phyloP scores from a whole-genome alignment of 2,113 vertebrate species.

The Pycnonotus jocosus region DNA sequence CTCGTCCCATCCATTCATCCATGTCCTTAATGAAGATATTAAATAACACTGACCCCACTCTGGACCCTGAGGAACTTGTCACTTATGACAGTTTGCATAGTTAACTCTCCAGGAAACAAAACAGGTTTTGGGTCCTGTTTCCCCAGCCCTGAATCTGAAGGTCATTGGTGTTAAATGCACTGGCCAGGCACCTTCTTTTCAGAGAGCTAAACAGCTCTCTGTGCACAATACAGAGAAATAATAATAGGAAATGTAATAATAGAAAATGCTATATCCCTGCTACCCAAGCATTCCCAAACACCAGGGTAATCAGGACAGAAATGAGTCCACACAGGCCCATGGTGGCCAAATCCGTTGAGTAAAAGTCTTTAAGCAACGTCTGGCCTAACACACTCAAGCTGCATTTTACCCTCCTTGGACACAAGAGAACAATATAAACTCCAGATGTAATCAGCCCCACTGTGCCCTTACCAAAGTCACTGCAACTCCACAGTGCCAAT shows the following conservation, averaged over 20 bases:
- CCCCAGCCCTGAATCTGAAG: not conserved
- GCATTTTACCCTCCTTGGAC: not conserved
- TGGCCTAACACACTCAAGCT: not conserved
- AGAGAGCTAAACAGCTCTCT: not conserved
- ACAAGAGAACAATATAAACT: not conserved
- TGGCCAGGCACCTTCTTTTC: not conserved
- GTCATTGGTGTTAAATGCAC: not conserved
- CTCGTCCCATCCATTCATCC: not conserved
- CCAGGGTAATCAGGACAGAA: not conserved
- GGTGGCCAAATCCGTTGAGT: not conserved
- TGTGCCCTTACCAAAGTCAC: constrained; percentile 9
- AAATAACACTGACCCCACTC: not conserved
- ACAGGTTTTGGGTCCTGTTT: not conserved
- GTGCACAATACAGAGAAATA: not conserved
- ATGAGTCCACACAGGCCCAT: not conserved
- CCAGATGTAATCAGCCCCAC: not conserved
- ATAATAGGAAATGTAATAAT: not conserved
- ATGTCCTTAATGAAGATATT: not conserved
- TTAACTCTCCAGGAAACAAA: not conserved
- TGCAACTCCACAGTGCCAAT: not conserved
- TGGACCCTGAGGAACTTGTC: not conserved
- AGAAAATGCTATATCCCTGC: not conserved
- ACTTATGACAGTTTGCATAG: fast-evolving
- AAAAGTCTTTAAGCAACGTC: not conserved
- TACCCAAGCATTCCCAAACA: not conserved